Conservation (phyloP, 2,113 vertebrate genomes). For the Apodemus speciosus region DNA sequence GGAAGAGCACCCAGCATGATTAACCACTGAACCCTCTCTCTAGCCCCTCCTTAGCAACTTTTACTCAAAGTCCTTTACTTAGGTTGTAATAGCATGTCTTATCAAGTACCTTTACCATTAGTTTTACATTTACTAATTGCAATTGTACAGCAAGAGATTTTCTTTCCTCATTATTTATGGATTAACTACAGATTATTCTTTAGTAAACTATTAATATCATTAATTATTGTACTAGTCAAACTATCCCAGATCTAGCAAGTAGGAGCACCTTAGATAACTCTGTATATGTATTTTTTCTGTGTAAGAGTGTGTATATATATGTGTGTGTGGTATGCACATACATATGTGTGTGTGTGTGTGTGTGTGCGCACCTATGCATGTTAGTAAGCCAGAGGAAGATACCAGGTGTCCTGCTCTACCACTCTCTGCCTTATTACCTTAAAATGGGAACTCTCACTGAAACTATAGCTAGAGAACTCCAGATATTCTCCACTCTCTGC, state of each 20-base stretch:
- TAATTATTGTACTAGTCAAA: constrained; percentile 34
- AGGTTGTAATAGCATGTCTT: neutral
- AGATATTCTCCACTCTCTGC: neutral
- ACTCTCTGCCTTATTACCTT: neutral
- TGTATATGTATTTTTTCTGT: neutral
- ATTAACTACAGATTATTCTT: constrained; percentile 51
- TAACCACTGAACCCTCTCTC: neutral
- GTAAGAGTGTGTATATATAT: neutral
- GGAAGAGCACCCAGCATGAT: neutral
- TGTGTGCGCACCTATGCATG: neutral
- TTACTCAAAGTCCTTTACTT: constrained; percentile 32
- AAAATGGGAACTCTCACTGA: neutral
- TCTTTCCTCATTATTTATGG: constrained; percentile 14
- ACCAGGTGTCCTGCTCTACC: neutral
- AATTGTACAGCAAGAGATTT: constrained; percentile 31
- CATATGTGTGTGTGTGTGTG: neutral
- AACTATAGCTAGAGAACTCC: neutral
- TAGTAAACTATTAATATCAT: neutral
- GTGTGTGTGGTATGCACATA: neutral
- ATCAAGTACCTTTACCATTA: constrained; percentile 3
- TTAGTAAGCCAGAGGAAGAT: neutral
- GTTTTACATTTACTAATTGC: constrained; percentile 40
- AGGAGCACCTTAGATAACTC: neutral
- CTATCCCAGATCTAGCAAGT: neutral
- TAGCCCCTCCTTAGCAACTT: neutral